phyloP scores from a whole-genome alignment of 1,140 invertebrate species.

The Ostrea denselamellosa region DNA sequence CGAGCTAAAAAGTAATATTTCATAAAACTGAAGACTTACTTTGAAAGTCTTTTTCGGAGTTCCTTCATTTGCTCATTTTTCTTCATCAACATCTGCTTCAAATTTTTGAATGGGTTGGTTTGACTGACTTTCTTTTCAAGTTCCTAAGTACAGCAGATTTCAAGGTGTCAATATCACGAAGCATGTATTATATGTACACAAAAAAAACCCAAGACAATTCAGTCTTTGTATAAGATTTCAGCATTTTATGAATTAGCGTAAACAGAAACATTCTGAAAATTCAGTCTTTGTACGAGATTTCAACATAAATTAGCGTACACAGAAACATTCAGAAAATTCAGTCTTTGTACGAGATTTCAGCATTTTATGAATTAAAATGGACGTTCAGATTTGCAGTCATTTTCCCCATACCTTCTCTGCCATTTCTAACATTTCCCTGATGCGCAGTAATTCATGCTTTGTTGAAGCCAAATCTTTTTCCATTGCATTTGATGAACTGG shows the following conservation, averaged over 20 bases:
- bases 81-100: slow-evolving; percentile 82
- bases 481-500: slow-evolving; percentile 56
- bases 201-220: not conserved
- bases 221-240: not conserved
- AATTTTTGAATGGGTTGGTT: slow-evolving; percentile 82
- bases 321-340: too few species aligned
- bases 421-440: slow-evolving; percentile 80
- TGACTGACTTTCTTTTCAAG: slow-evolving; percentile 83
- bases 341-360: too few species aligned
- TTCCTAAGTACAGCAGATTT: slow-evolving; percentile 76
- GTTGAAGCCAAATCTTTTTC: slow-evolving; percentile 74
- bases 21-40: slow-evolving; percentile 65
- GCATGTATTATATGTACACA: not conserved
- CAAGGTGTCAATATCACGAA: not conserved
- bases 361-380: too few species aligned
- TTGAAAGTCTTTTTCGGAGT: slow-evolving; percentile 73
- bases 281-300: too few species aligned
- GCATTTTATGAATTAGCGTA: not conserved
- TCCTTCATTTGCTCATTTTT: slow-evolving; percentile 80
- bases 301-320: too few species aligned
- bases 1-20: too few species aligned
- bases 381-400: not conserved
- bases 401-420: slow-evolving; percentile 77
- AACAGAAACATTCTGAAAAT: too few species aligned
- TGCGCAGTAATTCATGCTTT: slow-evolving; percentile 77